Evolutionary conservation across 2,888 invertebrate species (phyloP).

Genomic region (Acronicta alni): DNA sequence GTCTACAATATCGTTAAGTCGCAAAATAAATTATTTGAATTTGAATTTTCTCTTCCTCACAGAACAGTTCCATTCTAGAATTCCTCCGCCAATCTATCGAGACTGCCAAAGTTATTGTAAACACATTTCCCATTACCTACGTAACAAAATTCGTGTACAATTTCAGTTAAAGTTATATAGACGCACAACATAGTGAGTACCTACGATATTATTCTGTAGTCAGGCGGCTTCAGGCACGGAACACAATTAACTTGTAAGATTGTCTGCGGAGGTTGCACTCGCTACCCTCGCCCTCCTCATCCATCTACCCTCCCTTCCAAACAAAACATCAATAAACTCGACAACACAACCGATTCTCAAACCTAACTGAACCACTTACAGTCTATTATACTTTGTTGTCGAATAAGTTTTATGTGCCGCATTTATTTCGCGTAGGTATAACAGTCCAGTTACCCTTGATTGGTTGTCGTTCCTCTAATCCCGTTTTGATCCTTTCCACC

Average conservation of each 20-base stretch:
- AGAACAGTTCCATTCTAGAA: background rate
- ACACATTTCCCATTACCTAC: slow-evolving; percentile 16
- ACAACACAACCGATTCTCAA: slow-evolving; percentile 59
- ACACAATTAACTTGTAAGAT: slow-evolving; percentile 90
- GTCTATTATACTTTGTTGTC: slow-evolving; percentile 57
- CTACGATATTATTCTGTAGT: slow-evolving; percentile 88
- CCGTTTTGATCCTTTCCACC: slow-evolving; percentile 92
- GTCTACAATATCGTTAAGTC: too few relatives aligned
- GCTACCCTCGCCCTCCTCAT: slow-evolving; percentile 83
- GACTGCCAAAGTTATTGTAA: slow-evolving; percentile 4
- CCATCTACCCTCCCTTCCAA: slow-evolving; percentile 86
- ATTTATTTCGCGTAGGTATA: slow-evolving; percentile 89
- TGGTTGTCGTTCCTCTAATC: slow-evolving; percentile 92
- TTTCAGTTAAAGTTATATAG: slow-evolving; percentile 49
- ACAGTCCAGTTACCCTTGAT: slow-evolving; percentile 91
- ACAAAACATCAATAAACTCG: slow-evolving; percentile 89
- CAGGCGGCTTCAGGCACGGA: slow-evolving; percentile 86
- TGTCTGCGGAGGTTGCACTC: slow-evolving; percentile 88
- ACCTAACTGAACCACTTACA: slow-evolving; percentile 59
- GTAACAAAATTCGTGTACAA: slow-evolving; percentile 35
- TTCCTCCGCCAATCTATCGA: background rate
- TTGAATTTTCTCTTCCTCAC: too few relatives aligned
- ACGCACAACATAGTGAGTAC: slow-evolving; percentile 63
- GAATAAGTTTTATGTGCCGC: slow-evolving; percentile 87
- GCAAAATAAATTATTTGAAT: too few relatives aligned